phyloP scores from a whole-genome alignment of 2,113 vertebrate species.

The Gobiocypris rarus region DNA sequence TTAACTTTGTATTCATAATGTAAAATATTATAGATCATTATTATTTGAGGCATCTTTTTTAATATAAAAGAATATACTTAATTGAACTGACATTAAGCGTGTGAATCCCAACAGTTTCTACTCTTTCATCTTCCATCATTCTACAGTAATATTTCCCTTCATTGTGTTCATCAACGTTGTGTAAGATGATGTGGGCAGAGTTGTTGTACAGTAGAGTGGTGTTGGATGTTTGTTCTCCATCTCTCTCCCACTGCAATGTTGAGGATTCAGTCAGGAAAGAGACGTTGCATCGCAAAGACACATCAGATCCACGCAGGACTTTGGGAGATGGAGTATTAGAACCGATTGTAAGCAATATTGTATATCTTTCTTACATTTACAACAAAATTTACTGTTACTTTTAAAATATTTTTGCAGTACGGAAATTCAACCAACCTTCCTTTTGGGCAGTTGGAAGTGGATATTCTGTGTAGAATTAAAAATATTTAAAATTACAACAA shows the following conservation, averaged over 20 bases:
- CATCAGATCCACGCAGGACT: slow-evolving; percentile 35
- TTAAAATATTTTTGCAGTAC: neutral
- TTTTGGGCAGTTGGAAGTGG: neutral
- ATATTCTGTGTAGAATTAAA: neutral
- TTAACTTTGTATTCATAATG: no score
- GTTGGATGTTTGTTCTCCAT: slow-evolving; percentile 13
- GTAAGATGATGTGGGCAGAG: slow-evolving; percentile 43
- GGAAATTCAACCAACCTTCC: neutral
- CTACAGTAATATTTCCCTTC: neutral
- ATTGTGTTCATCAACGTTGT: slow-evolving; percentile 5
- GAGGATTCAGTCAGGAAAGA: slow-evolving; percentile 28
- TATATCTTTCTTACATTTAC: neutral
- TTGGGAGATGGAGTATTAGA: neutral
- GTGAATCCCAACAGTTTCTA: neutral
- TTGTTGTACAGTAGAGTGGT: slow-evolving; percentile 48
- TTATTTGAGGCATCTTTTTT: neutral
- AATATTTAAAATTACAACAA: neutral
- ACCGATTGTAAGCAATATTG: neutral
- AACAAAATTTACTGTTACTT: neutral
- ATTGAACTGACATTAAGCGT: neutral
- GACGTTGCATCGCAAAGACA: slow-evolving; percentile 34
- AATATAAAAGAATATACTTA: neutral
- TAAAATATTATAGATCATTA: neutral
- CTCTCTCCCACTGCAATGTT: slow-evolving; percentile 49
- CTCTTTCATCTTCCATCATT: neutral